phyloP scores from a whole-genome alignment of 2,888 invertebrate genomes.

The Mesorhabditis spiculigera region DNA sequence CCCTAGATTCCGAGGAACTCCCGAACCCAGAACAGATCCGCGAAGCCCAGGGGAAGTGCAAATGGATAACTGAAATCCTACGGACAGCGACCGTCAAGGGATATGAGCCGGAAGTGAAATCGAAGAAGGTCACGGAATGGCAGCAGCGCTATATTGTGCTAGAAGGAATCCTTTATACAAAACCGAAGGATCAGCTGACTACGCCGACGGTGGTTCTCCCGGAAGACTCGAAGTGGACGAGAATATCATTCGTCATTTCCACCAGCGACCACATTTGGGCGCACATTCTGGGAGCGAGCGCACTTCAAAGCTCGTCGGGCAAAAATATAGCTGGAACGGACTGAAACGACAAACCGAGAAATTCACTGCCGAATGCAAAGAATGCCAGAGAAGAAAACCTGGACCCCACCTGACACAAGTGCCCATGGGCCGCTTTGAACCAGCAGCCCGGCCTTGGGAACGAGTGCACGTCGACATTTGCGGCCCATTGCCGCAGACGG shows the following conservation, averaged over 20 bases:
- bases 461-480: constrained; percentile 16
- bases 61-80: too few relatives aligned
- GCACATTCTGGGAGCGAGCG: too few relatives aligned
- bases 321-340: too few relatives aligned
- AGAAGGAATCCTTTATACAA: constrained; percentile 13
- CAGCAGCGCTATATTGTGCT: too few relatives aligned
- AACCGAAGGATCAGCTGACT: neutral
- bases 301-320: too few relatives aligned
- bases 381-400: constrained; percentile 14
- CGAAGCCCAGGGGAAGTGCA: too few relatives aligned
- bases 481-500: constrained; percentile 19
- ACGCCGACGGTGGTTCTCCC: constrained; percentile 12
- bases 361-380: constrained; percentile 10
- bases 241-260: constrained; percentile 13
- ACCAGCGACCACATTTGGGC: constrained; percentile 6
- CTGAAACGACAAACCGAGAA: constrained; percentile 11
- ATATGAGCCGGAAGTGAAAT: too few relatives aligned
- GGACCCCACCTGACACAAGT: constrained; percentile 12
- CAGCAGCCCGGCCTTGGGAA: constrained; percentile 12
- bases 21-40: too few relatives aligned
- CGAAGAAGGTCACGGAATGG: too few relatives aligned
- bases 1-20: too few relatives aligned
- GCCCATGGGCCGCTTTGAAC: constrained; percentile 11
- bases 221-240: neutral
- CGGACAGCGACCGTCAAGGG: too few relatives aligned